These are phyloP conservation scores for Zygogramma bicolorata DNA, from an alignment of 2,888 invertebrate species.

Conservation along the genomic window DNA sequence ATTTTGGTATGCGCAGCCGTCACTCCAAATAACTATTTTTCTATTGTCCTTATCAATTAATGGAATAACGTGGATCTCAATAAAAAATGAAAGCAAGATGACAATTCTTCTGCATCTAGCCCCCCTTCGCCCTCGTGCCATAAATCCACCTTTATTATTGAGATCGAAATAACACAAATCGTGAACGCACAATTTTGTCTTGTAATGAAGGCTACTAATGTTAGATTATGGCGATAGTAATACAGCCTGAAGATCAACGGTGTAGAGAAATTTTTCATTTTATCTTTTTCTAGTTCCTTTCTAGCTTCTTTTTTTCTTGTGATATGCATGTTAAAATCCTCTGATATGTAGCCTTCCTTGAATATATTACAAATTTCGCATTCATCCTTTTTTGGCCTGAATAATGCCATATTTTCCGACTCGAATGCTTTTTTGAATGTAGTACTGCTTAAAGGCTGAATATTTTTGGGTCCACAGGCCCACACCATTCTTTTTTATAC, in stretches of 20 bases:
- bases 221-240: background rate
- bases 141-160: too few relatives aligned
- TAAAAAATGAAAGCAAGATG: background rate
- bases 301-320: slow-evolving; percentile 26
- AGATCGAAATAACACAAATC: too few relatives aligned
- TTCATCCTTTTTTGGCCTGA: slow-evolving; percentile 23
- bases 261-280: background rate
- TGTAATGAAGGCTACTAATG: too few relatives aligned
- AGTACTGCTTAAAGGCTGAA: background rate
- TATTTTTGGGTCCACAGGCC: background rate
- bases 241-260: background rate
- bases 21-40: background rate
- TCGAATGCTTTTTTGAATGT: slow-evolving; percentile 22
- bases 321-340: slow-evolving; percentile 17
- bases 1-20: too few relatives aligned
- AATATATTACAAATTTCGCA: slow-evolving; percentile 22
- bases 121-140: background rate
- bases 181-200: background rate
- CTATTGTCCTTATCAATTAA: background rate
- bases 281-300: background rate
- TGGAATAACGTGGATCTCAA: too few relatives aligned
- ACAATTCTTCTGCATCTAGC: background rate
- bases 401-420: background rate
- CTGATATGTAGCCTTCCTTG: slow-evolving; percentile 15
- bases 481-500: slow-evolving; percentile 22